A percentile compares a stretch with the other conserved stretches of the same genome.
phyloP scores from a whole-genome alignment of 2,888 invertebrate genomes.

The Papilio elwesi region DNA sequence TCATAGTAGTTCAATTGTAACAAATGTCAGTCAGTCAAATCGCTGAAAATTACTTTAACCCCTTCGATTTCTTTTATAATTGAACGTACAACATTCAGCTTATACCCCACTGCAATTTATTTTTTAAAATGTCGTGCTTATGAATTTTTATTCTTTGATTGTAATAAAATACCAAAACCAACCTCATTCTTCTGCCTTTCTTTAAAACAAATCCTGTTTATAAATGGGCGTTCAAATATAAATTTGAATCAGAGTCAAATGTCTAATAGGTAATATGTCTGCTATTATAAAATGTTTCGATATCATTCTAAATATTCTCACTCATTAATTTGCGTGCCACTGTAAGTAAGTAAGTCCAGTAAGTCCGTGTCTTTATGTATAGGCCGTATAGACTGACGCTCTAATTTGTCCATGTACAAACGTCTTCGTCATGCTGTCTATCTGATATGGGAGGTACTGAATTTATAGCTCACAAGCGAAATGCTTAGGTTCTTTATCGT shows the following conservation, averaged over 20 bases:
- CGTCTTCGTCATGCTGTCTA: constrained; percentile 49
- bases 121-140: not conserved
- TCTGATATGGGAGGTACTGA: constrained; percentile 46
- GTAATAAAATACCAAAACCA: not conserved
- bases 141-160: not conserved
- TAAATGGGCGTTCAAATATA: not conserved
- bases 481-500: not conserved
- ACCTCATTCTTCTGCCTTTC: too few species aligned
- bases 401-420: constrained; percentile 52
- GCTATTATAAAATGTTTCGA: constrained; percentile 1
- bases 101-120: not conserved
- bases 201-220: too few species aligned
- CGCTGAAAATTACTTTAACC: constrained; percentile 2
- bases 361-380: constrained; percentile 4
- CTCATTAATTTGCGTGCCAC: constrained; percentile 37
- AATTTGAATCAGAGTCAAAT: not conserved
- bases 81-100: not conserved
- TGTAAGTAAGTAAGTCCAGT: too few species aligned
- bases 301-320: constrained; percentile 10
- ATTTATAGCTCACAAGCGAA: not conserved
- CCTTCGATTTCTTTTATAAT: constrained; percentile 13
- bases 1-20: not conserved
- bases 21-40: constrained; percentile 1
- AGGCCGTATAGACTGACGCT: constrained; percentile 2
- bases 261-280: not conserved